Percentiles rank a stretch among this genome's conserved stretches.
phyloP scores from a whole-genome alignment of 2,888 invertebrate species.

The Dasypogon diadema region DNA sequence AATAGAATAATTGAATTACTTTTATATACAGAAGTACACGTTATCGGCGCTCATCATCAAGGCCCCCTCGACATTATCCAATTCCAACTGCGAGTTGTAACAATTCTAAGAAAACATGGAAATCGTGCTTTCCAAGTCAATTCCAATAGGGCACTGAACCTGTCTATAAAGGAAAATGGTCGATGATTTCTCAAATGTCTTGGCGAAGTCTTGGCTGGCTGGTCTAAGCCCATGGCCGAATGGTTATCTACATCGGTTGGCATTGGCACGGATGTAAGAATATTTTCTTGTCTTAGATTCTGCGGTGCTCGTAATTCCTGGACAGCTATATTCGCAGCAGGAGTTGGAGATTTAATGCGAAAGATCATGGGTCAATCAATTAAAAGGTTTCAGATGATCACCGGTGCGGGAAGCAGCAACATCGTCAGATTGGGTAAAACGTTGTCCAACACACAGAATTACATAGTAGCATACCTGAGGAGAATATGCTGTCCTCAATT shows the following conservation, averaged over 20 bases:
- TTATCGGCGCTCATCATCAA: constrained; percentile 18
- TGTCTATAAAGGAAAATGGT: not conserved
- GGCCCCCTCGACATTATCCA: constrained; percentile 23
- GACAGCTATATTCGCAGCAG: not conserved
- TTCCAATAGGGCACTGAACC: constrained; percentile 31
- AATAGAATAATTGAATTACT: too few species aligned
- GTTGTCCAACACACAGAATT: not conserved
- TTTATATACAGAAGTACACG: not conserved
- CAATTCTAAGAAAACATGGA: constrained; percentile 23
- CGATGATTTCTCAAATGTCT: not conserved
- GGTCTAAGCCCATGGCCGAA: not conserved
- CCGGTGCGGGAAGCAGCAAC: not conserved
- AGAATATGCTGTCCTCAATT: too few species aligned
- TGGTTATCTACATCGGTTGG: constrained; percentile 5
- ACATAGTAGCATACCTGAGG: too few species aligned
- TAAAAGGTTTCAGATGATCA: not conserved
- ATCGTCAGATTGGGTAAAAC: not conserved
- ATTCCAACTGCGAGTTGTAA: constrained; percentile 25
- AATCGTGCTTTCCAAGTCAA: constrained; percentile 30
- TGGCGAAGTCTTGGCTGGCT: not conserved
- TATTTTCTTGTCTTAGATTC: constrained; percentile 20
- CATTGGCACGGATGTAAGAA: not conserved
- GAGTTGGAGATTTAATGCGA: not conserved
- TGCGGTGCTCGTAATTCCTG: not conserved
- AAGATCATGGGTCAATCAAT: constrained; percentile 29